Evolutionary conservation across 2,113 vertebrate species (phyloP).

Genomic region (Larimichthys polyactis): DNA sequence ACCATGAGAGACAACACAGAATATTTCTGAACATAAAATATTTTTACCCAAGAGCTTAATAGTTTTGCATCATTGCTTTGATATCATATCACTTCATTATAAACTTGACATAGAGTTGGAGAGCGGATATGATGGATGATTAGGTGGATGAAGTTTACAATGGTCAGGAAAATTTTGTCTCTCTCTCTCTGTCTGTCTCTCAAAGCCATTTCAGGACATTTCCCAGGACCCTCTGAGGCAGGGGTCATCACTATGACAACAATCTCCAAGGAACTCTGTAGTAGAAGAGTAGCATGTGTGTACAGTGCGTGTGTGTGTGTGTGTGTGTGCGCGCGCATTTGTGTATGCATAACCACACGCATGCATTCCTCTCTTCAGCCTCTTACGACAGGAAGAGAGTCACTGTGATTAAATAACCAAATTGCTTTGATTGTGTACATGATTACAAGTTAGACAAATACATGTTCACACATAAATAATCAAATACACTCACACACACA

Average conservation of each 20-base stretch:
- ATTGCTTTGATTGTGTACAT: slow-evolving; percentile 60
- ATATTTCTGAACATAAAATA: background rate
- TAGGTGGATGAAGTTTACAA: slow-evolving; percentile 23
- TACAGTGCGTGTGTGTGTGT: slow-evolving; percentile 11
- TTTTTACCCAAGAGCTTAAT: background rate
- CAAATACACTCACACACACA: slow-evolving; percentile 33
- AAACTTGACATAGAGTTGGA: background rate
- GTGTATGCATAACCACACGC: slow-evolving; percentile 2
- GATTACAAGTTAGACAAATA: slow-evolving; percentile 56
- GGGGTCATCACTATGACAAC: slow-evolving; percentile 66
- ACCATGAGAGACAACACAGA: background rate
- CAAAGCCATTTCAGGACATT: slow-evolving; percentile 67
- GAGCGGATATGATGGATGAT: slow-evolving; percentile 31
- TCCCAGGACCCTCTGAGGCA: slow-evolving; percentile 73
- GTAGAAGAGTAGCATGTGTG: slow-evolving; percentile 21
- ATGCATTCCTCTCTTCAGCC: slow-evolving; percentile 32
- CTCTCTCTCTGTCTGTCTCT: slow-evolving; percentile 1
- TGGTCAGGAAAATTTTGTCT: slow-evolving; percentile 24
- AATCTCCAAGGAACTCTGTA: slow-evolving; percentile 40
- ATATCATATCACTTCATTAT: background rate
- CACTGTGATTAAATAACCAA: slow-evolving; percentile 60
- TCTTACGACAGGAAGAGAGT: slow-evolving; percentile 59
- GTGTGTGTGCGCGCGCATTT: background rate
- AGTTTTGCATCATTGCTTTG: background rate
- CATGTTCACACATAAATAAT: slow-evolving; percentile 57